phyloP scores from a whole-genome alignment of 2,888 invertebrate genomes.

The Pecten maximus region DNA sequence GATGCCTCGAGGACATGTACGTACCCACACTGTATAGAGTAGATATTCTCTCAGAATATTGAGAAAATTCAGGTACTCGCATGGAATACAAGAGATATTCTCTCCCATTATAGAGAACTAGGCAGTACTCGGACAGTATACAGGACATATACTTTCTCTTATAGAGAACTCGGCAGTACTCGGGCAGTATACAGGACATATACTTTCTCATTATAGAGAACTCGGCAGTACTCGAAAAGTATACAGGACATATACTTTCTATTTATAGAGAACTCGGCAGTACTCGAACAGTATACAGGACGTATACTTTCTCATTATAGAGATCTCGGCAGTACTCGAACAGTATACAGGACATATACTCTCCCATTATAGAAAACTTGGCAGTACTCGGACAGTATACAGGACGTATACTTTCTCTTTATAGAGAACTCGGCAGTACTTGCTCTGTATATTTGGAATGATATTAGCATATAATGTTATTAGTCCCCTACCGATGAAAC shows the following conservation, averaged over 20 bases:
- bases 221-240: neutral
- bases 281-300: neutral
- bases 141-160: neutral
- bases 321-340: neutral
- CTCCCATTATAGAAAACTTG: neutral
- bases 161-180: too few species aligned
- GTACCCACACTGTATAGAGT: neutral
- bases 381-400: too few species aligned
- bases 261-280: neutral
- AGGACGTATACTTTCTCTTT: neutral
- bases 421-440: too few species aligned
- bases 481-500: too few species aligned
- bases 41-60: neutral
- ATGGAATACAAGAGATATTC: neutral
- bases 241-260: neutral
- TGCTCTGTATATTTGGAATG: too few species aligned
- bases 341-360: neutral
- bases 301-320: too few species aligned
- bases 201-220: neutral
- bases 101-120: too few species aligned
- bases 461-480: too few species aligned
- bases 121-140: neutral
- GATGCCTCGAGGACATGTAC: slow-evolving; percentile 43
- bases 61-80: neutral
- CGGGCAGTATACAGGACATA: neutral